These are phyloP conservation scores for Aphaenogaster floridana DNA, from an alignment of 1,140 invertebrate species.

Conservation along the genomic window DNA sequence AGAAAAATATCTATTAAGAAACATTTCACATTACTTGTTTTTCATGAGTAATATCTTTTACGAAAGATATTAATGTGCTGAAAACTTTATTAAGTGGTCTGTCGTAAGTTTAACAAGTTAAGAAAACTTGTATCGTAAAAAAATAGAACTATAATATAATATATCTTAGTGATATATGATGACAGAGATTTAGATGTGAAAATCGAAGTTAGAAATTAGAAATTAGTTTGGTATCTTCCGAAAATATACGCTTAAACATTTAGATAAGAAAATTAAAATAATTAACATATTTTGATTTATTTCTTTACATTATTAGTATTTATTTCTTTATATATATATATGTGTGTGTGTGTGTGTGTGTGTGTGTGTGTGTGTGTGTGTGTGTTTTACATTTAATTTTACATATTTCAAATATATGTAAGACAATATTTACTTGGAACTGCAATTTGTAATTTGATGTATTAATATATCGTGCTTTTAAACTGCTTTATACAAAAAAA, in stretches of 20 bases:
- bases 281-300: neutral
- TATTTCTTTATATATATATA: neutral
- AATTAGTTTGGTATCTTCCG: neutral
- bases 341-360: no score
- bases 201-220: neutral
- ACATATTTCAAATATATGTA: neutral
- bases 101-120: neutral
- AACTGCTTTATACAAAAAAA: no score
- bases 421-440: neutral
- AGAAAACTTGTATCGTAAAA: conserved; percentile 14
- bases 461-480: no score
- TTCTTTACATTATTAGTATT: neutral
- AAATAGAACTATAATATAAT: neutral
- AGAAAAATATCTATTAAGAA: neutral
- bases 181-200: neutral
- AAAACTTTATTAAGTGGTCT: conserved; percentile 13
- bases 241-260: neutral
- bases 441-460: no score
- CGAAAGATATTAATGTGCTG: neutral
- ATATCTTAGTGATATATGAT: neutral
- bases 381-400: no score
- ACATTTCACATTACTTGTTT: neutral
- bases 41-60: neutral
- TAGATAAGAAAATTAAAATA: neutral
- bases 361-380: no score